Evolutionary conservation across 2,888 invertebrate genomes (phyloP).

Genomic region (Trissolcus brochymenae): DNA sequence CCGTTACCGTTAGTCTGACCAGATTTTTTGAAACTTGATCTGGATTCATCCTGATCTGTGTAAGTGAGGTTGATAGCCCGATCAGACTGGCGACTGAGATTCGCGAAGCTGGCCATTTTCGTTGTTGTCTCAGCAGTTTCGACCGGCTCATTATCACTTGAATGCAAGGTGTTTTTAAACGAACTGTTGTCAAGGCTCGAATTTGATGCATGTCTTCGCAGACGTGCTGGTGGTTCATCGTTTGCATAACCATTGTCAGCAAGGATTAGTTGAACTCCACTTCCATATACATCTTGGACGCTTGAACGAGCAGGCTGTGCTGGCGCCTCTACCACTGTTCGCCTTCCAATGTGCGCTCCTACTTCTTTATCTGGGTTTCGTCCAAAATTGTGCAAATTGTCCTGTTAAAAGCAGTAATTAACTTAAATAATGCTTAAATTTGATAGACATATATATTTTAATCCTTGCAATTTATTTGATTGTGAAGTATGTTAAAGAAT

Average conservation of each 20-base stretch:
- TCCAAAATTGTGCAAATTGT: conserved; percentile 90
- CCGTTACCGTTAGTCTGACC: conserved; percentile 76
- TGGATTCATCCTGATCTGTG: conserved; percentile 79
- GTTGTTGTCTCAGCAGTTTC: conserved; percentile 68
- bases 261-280: conserved; percentile 74
- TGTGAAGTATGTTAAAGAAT: background rate
- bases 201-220: conserved; percentile 71
- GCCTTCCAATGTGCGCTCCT: conserved; percentile 68
- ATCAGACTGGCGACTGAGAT: conserved; percentile 80
- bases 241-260: conserved; percentile 73
- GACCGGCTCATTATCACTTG: conserved; percentile 77
- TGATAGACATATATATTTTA: background rate
- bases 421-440: background rate
- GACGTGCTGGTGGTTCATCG: conserved; percentile 66
- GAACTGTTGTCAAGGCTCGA: conserved; percentile 77
- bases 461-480: background rate
- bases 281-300: conserved; percentile 81
- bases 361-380: conserved; percentile 87
- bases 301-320: conserved; percentile 85
- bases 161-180: conserved; percentile 75
- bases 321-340: conserved; percentile 76
- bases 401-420: conserved; percentile 70
- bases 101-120: conserved; percentile 84
- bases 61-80: conserved; percentile 79
- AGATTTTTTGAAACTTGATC: conserved; percentile 72